Conservation (phyloP, 92 coral and sea anemone genomes). For the Parazoanthus darwini region DNA sequence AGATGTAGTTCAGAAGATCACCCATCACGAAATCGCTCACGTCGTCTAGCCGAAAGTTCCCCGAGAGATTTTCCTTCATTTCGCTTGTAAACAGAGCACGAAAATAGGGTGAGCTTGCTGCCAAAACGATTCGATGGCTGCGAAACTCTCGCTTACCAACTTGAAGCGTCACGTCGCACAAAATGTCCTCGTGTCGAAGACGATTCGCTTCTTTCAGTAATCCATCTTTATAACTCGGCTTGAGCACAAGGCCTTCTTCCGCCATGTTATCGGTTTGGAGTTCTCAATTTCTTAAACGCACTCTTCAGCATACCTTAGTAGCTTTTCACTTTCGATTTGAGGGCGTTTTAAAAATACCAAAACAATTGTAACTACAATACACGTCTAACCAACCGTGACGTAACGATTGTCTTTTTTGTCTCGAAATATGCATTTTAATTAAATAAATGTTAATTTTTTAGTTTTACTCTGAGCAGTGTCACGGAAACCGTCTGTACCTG, state of each 20-base stretch:
- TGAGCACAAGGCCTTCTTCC: neutral
- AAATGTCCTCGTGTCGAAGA: conserved; percentile 29
- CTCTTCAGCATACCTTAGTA: neutral
- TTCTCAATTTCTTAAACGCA: neutral
- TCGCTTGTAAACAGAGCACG: conserved; percentile 64
- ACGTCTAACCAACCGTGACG: neutral
- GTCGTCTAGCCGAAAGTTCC: conserved; percentile 45
- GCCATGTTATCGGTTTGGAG: neutral
- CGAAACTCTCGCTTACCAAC: conserved; percentile 56
- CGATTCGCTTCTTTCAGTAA: conserved; percentile 30
- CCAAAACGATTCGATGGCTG: conserved; percentile 70
- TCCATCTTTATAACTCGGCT: conserved; percentile 31
- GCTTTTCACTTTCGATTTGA: neutral
- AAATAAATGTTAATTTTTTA: too few species aligned
- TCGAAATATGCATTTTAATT: neutral
- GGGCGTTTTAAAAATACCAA: neutral
- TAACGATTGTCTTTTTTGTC: neutral
- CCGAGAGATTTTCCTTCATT: conserved; percentile 52
- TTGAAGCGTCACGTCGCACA: conserved; percentile 75
- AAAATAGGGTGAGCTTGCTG: conserved; percentile 75
- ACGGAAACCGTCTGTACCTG: too few species aligned
- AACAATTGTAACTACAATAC: neutral
- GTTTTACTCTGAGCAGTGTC: too few species aligned
- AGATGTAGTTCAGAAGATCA: conserved; percentile 57
- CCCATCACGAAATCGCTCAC: conserved; percentile 54